Evolutionary conservation across 1,140 invertebrate genomes (phyloP).

Genomic region (Caerostris darwini): DNA sequence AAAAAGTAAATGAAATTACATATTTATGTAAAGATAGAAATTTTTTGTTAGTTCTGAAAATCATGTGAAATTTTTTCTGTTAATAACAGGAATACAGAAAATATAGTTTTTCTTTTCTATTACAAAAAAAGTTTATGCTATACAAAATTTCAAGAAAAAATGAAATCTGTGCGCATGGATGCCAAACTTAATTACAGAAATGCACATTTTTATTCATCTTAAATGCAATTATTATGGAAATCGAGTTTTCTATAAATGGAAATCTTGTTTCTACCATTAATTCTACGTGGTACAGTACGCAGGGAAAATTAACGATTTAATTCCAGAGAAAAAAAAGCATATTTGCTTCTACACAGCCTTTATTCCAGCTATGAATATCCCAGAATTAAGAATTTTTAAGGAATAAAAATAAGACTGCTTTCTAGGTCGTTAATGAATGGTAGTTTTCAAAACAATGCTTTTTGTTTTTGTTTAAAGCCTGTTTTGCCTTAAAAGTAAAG

Average conservation of each 20-base stretch:
- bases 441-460: too few species aligned
- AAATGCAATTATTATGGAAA: conserved; percentile 43
- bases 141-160: not conserved
- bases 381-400: too few species aligned
- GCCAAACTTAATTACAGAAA: conserved; percentile 9
- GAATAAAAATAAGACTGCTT: too few species aligned
- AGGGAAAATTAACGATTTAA: conserved; percentile 46
- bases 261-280: conserved; percentile 27
- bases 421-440: too few species aligned
- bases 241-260: conserved; percentile 46
- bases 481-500: too few species aligned
- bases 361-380: too few species aligned
- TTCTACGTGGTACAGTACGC: not conserved
- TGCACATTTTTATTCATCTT: not conserved
- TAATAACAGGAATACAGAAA: not conserved
- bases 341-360: too few species aligned
- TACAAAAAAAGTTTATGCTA: conserved; percentile 1
- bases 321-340: not conserved
- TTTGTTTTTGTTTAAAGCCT: too few species aligned
- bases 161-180: not conserved
- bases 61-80: not conserved
- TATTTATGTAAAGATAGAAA: too few species aligned
- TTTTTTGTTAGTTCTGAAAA: not conserved
- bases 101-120: not conserved
- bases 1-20: too few species aligned